phyloP scores from a whole-genome alignment of 1,140 invertebrate species.

The Drosophila dunni region DNA sequence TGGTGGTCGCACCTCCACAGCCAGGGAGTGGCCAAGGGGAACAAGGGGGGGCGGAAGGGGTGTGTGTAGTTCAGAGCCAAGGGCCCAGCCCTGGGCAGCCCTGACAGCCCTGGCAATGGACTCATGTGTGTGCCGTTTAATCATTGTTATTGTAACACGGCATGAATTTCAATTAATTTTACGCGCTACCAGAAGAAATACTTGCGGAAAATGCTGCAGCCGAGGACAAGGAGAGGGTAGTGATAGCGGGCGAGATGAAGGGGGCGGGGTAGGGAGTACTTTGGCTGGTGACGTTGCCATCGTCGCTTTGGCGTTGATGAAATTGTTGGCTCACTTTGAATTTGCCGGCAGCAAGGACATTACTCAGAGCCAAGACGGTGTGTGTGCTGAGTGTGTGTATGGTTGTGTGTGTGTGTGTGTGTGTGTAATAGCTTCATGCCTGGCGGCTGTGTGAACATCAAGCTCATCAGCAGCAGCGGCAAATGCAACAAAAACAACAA shows the following conservation, averaged over 20 bases:
- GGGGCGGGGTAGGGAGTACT: background rate
- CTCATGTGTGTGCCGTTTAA: constrained; percentile 74
- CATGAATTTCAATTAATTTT: constrained; percentile 83
- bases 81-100: constrained; percentile 19
- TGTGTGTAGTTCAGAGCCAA: constrained; percentile 15
- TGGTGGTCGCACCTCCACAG: constrained; percentile 1
- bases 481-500: constrained; percentile 43
- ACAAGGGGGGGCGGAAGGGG: background rate
- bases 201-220: background rate
- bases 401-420: constrained; percentile 32
- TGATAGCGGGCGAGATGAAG: no score
- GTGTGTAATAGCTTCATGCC: constrained; percentile 80
- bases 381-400: constrained; percentile 5
- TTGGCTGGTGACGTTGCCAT: constrained; percentile 40
- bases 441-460: constrained; percentile 84
- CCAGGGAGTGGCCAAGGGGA: background rate
- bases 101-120: constrained; percentile 46
- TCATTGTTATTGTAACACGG: constrained; percentile 82
- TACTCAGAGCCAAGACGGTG: constrained; percentile 13
- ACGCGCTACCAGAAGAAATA: constrained; percentile 65
- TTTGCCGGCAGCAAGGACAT: constrained; percentile 82
- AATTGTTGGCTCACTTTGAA: constrained; percentile 82
- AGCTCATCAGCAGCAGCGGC: constrained; percentile 67
- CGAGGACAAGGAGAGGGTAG: no score
- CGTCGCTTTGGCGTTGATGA: constrained; percentile 76